Evolutionary conservation across 2,888 invertebrate genomes (phyloP).

Genomic region (Philhelius pedissequus): DNA sequence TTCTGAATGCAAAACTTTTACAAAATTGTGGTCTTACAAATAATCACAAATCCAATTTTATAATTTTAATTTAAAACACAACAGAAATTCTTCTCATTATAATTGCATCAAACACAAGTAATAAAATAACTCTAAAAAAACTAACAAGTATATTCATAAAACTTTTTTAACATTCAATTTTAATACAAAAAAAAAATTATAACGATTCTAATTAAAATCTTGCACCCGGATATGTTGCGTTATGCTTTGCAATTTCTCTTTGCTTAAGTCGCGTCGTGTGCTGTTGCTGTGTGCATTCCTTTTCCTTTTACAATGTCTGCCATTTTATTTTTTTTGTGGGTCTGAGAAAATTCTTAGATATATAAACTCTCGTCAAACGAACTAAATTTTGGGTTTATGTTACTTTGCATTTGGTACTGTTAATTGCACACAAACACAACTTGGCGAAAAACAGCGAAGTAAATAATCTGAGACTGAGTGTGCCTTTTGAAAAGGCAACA

Average conservation of each 20-base stretch:
- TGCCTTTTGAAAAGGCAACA: background rate
- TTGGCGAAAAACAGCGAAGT: background rate
- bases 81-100: background rate
- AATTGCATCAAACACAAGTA: background rate
- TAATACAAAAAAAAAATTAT: background rate
- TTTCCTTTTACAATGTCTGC: background rate
- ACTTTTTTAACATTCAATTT: background rate
- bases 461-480: background rate
- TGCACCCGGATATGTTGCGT: background rate
- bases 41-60: background rate
- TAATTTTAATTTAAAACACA: background rate
- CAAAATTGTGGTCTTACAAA: background rate
- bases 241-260: background rate
- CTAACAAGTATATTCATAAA: background rate
- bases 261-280: background rate
- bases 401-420: constrained; percentile 7
- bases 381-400: constrained; percentile 3
- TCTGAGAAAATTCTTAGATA: background rate
- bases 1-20: too few species aligned
- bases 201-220: constrained; percentile 5
- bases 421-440: constrained; percentile 13
- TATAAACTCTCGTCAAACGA: background rate
- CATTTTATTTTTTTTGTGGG: background rate
- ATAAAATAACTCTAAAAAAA: background rate
- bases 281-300: background rate